These are phyloP conservation scores for Piscicola geometra DNA, from an alignment of 2,888 invertebrate genomes.

Conservation along the genomic window DNA sequence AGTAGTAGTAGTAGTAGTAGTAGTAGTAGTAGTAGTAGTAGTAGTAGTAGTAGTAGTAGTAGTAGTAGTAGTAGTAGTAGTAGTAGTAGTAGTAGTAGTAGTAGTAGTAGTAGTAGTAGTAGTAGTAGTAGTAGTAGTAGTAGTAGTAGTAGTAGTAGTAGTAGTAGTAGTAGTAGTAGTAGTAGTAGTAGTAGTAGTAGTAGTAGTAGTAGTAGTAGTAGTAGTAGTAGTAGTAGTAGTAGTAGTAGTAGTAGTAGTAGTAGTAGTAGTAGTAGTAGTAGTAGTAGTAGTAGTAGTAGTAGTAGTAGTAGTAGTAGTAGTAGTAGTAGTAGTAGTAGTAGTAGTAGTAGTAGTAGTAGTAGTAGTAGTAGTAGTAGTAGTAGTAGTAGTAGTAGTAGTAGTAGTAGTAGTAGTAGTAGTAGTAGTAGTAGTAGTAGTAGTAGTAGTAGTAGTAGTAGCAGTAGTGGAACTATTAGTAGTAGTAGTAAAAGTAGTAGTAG, in stretches of 20 bases:
- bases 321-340: neutral
- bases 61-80: constrained; percentile 17
- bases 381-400: neutral
- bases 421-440: constrained; percentile 8
- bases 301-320: neutral
- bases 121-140: constrained; percentile 25
- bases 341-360: neutral
- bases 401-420: constrained; percentile 4
- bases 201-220: constrained; percentile 33
- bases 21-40: constrained; percentile 36
- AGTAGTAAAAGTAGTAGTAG: too few relatives aligned
- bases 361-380: neutral
- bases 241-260: constrained; percentile 1
- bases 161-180: constrained; percentile 26
- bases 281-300: neutral
- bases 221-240: neutral
- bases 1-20: constrained; percentile 35
- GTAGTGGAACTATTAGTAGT: neutral
- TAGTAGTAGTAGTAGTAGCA: constrained; percentile 1
- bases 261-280: constrained; percentile 13
- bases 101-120: constrained; percentile 28
- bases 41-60: constrained; percentile 36
- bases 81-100: constrained; percentile 27
- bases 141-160: constrained; percentile 33
- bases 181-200: constrained; percentile 34